These are phyloP conservation scores for Elaeidobius kamerunicus DNA, from an alignment of 2,888 invertebrate genomes.

Conservation along the genomic window DNA sequence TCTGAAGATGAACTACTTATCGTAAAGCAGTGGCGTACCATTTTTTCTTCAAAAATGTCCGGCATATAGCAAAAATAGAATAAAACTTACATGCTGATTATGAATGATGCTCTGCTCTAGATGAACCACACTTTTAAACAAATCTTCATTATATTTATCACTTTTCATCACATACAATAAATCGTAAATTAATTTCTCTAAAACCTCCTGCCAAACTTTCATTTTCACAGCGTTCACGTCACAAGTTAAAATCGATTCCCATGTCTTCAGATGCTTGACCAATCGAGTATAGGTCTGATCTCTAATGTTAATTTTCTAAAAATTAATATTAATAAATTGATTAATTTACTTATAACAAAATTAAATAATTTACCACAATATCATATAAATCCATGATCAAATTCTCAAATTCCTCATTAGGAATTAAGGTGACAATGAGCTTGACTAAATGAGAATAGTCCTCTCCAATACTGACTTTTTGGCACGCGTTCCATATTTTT, in stretches of 20 bases:
- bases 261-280: constrained; percentile 36
- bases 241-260: constrained; percentile 41
- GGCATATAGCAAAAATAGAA: neutral
- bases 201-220: constrained; percentile 37
- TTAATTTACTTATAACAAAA: neutral
- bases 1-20: too few species aligned
- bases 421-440: constrained; percentile 41
- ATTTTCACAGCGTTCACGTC: constrained; percentile 43
- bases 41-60: too few species aligned
- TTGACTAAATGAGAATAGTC: constrained; percentile 42
- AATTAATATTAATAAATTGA: neutral
- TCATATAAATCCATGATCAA: constrained; percentile 40
- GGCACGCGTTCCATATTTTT: constrained; percentile 38
- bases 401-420: constrained; percentile 41
- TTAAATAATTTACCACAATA: constrained; percentile 37
- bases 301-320: constrained; percentile 17
- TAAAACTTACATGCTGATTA: constrained; percentile 40
- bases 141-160: constrained; percentile 27
- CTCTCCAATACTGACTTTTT: constrained; percentile 31
- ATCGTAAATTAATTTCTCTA: constrained; percentile 40
- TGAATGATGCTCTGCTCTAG: constrained; percentile 42
- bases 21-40: too few species aligned
- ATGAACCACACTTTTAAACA: constrained; percentile 39
- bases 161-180: constrained; percentile 34
- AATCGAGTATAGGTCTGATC: constrained; percentile 5